Base-by-base conservation (phyloP, 2,797 vertebrate species). In the Pristis pectinata region DNA sequence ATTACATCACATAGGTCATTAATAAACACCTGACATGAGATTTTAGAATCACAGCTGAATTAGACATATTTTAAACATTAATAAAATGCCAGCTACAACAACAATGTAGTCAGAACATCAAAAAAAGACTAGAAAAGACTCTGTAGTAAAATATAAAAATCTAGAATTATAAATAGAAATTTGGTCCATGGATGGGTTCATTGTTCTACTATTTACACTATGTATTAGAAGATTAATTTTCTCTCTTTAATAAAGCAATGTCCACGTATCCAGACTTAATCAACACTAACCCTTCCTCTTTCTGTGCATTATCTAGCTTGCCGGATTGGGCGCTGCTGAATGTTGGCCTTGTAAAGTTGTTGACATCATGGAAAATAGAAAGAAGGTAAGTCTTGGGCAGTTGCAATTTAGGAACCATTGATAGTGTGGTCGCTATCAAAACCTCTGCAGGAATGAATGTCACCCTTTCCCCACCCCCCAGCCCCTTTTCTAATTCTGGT, bases 131-230 rank as follows among this genome's bases (percentile, higher is more conserved):
- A 98, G 97, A 98, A 99, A 98, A 98, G 97, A 98, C 96, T 96
- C 97, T 96, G 97, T 97, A 97, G 97, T 98, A 97, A 98, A 98
- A 98, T 99, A 98, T 98, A 98, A 98, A 99, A 99, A 98, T 98
- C 98, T 99, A 99, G 97, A 98, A 98, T 98, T 98, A 99, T 99
- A 99, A 99, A 99, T 99, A 99, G 97, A 99, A 98, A 98, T 99
- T 99, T 99, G 98, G 98, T 99, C 98, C 98, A 97, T 98, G 96
- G 95, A 98, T 95, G 95, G 96, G 96, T 97, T 98, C 97, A 98
- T 97, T 98, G 98, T 97, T 97, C 97, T 98, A 98, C 98, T 98
- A 99, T 99, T 98, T 99, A 99, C 97, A 98, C 95, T 97, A 97
- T 98, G 98, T 97, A 97, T 97, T 97, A 97, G 97, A 97, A 97